phyloP scores from a whole-genome alignment of 2,888 invertebrate genomes.

The Leucophenga montana region DNA sequence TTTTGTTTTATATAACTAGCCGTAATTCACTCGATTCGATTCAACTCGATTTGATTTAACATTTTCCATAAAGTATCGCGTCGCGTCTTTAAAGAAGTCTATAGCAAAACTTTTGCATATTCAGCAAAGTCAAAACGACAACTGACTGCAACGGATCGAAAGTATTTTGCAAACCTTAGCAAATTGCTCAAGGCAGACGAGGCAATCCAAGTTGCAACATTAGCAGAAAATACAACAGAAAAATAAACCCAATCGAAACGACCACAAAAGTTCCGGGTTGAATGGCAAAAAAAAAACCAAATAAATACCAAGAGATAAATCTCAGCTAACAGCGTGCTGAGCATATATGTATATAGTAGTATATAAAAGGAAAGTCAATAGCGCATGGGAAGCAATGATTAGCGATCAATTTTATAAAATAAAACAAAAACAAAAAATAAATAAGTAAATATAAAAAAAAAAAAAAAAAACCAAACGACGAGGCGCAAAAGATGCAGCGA shows the following conservation, averaged over 20 bases:
- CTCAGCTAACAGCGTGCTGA: too few species aligned
- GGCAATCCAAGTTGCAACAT: slow-evolving; percentile 61
- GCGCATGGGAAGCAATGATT: slow-evolving; percentile 17
- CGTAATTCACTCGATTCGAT: too few species aligned
- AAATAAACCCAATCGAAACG: slow-evolving; percentile 29
- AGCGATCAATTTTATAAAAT: slow-evolving; percentile 42
- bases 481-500: slow-evolving; percentile 18
- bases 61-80: neutral
- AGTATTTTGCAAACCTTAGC: too few species aligned
- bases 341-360: neutral
- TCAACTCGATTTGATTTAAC: too few species aligned
- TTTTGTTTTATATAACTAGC: too few species aligned
- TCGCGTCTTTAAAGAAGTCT: too few species aligned
- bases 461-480: slow-evolving; percentile 56
- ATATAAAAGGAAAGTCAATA: slow-evolving; percentile 50
- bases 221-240: slow-evolving; percentile 32
- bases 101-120: too few species aligned
- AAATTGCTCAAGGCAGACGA: slow-evolving; percentile 10
- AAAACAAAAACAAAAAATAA: slow-evolving; percentile 37
- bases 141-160: slow-evolving; percentile 2
- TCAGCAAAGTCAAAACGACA: neutral
- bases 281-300: slow-evolving; percentile 43
- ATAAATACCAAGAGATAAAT: neutral
- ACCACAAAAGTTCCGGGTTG: slow-evolving; percentile 57
- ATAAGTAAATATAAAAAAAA: slow-evolving; percentile 49